These are phyloP conservation scores for Oncorhynchus nerka DNA, from an alignment of 2,113 vertebrate species.

Conservation along the genomic window DNA sequence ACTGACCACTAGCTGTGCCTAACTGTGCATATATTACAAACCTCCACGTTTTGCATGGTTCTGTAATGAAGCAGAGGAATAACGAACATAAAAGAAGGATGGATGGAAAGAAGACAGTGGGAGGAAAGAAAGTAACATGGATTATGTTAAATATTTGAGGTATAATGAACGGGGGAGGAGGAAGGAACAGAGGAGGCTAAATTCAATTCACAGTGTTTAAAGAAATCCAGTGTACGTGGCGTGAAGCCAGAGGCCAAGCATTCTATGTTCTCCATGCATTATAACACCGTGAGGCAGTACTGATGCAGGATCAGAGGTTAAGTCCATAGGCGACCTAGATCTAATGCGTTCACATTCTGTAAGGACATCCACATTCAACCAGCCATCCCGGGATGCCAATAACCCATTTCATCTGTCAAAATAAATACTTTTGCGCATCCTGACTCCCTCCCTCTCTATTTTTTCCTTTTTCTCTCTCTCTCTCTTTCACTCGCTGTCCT, in stretches of 20 bases:
- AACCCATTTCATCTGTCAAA: slow-evolving; percentile 66
- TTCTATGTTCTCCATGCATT: slow-evolving; percentile 66
- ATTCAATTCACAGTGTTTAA: slow-evolving; percentile 36
- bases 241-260: slow-evolving; percentile 59
- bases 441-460: slow-evolving; percentile 6
- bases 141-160: slow-evolving; percentile 15
- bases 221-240: slow-evolving; percentile 41
- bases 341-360: slow-evolving; percentile 59
- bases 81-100: too few relatives aligned
- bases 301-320: slow-evolving; percentile 61
- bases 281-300: slow-evolving; percentile 51
- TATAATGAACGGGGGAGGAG: slow-evolving; percentile 57
- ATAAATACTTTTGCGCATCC: slow-evolving; percentile 59
- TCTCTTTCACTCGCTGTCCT: too few relatives aligned
- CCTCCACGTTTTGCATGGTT: too few relatives aligned
- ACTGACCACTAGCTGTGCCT: too few relatives aligned
- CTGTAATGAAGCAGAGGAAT: too few relatives aligned
- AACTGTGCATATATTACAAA: too few relatives aligned
- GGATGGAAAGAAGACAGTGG: neutral
- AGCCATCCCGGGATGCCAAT: slow-evolving; percentile 56
- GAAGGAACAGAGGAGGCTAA: slow-evolving; percentile 42
- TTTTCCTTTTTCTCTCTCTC: neutral
- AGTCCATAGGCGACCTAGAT: slow-evolving; percentile 68
- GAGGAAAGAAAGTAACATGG: neutral
- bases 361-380: slow-evolving; percentile 59